Conservation (phyloP, 2,113 vertebrate species). For the Aegithalos caudatus region DNA sequence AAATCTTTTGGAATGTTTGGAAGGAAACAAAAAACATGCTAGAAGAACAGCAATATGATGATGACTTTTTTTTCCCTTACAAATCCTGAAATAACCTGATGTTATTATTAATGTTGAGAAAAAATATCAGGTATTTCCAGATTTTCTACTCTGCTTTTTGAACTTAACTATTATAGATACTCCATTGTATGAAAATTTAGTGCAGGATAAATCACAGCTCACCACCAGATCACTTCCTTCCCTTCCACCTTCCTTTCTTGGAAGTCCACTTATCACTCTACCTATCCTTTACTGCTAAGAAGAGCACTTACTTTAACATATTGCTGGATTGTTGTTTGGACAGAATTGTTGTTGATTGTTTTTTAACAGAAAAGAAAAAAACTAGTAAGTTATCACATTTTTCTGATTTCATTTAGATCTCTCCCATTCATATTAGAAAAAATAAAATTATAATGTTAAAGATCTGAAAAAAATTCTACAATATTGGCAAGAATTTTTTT, state of each 20-base stretch:
- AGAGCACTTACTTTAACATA: background rate
- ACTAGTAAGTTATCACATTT: background rate
- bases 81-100: background rate
- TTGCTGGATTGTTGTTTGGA: background rate
- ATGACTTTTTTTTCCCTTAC: background rate
- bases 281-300: background rate
- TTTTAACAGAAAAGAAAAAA: background rate
- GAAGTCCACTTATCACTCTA: background rate
- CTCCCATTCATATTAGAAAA: background rate
- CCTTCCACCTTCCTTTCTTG: background rate
- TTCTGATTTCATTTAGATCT: background rate
- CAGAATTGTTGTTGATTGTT: background rate
- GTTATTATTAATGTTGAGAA: background rate
- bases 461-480: background rate
- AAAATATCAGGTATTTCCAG: background rate
- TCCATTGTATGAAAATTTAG: background rate
- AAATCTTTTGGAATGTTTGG: background rate
- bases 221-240: background rate
- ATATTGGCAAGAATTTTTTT: background rate
- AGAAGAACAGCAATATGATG: background rate
- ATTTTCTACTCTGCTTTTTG: background rate
- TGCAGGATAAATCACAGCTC: background rate
- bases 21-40: background rate
- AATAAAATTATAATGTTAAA: background rate
- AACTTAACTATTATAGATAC: background rate